Evolutionary conservation across 2,888 invertebrate genomes (phyloP).

Genomic region (Drosophila fulvimacula): DNA sequence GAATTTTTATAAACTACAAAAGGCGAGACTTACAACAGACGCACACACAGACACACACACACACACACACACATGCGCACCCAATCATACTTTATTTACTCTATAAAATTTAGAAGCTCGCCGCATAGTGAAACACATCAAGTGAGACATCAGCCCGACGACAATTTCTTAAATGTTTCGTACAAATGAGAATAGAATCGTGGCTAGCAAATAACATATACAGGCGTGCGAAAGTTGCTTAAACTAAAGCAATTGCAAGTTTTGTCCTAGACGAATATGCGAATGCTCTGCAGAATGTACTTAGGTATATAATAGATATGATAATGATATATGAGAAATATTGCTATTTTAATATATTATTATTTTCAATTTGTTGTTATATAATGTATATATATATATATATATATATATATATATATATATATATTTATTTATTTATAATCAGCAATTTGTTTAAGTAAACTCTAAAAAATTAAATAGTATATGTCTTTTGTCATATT

Average conservation of each 20-base stretch:
- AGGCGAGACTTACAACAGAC: constrained; percentile 26
- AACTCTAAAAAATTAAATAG: not conserved
- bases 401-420: too few species aligned
- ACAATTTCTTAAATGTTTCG: constrained; percentile 76
- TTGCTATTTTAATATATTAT: too few species aligned
- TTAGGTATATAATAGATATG: too few species aligned
- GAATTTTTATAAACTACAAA: constrained; percentile 60
- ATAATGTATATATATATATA: too few species aligned
- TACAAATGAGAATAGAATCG: constrained; percentile 66
- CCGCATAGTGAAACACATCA: constrained; percentile 8
- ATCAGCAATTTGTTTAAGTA: too few species aligned
- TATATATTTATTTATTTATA: too few species aligned
- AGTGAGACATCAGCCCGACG: constrained; percentile 45
- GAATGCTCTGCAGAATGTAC: not conserved
- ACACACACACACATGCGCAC: constrained; percentile 10
- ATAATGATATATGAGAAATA: too few species aligned
- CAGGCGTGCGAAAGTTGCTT: constrained; percentile 49
- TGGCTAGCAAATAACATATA: constrained; percentile 42
- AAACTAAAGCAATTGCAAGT: constrained; percentile 20
- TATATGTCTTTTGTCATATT: not conserved
- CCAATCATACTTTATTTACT: constrained; percentile 62
- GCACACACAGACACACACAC: constrained; percentile 7
- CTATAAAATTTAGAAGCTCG: constrained; percentile 58
- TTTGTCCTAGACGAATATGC: constrained; percentile 5
- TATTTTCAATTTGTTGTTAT: too few species aligned